Evolutionary conservation across 2,113 vertebrate species (phyloP).

Genomic region (Mobula hypostoma): DNA sequence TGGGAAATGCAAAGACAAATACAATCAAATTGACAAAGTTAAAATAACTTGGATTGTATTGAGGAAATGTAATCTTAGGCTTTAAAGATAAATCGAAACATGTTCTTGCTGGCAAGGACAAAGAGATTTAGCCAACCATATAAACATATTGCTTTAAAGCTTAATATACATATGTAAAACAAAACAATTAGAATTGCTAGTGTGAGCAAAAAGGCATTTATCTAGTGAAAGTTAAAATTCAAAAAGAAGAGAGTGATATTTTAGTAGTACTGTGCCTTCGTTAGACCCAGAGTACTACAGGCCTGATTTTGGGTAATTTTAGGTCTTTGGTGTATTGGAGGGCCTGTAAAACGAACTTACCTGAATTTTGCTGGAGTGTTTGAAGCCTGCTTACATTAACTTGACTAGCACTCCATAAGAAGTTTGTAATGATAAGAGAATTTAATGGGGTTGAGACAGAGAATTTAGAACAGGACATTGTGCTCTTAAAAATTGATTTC

Average conservation of each 20-base stretch:
- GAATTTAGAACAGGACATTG: neutral
- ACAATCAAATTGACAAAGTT: neutral
- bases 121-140: neutral
- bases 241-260: neutral
- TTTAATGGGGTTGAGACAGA: neutral
- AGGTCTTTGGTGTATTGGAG: neutral
- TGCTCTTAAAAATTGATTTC: neutral
- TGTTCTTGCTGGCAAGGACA: neutral
- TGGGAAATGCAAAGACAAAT: neutral
- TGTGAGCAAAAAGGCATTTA: neutral
- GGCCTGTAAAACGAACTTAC: neutral
- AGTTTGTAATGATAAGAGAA: neutral
- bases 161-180: neutral
- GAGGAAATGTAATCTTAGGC: neutral
- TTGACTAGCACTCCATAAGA: neutral
- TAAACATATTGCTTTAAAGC: neutral
- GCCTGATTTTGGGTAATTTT: neutral
- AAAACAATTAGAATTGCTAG: neutral
- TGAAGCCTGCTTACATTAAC: neutral
- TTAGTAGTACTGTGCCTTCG: neutral
- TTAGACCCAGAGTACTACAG: neutral
- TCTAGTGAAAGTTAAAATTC: neutral
- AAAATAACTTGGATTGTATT: neutral
- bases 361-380: neutral
- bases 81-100: neutral